Conservation (phyloP, 2,888 invertebrate genomes). For the Eudasyphora cyanicolor region DNA sequence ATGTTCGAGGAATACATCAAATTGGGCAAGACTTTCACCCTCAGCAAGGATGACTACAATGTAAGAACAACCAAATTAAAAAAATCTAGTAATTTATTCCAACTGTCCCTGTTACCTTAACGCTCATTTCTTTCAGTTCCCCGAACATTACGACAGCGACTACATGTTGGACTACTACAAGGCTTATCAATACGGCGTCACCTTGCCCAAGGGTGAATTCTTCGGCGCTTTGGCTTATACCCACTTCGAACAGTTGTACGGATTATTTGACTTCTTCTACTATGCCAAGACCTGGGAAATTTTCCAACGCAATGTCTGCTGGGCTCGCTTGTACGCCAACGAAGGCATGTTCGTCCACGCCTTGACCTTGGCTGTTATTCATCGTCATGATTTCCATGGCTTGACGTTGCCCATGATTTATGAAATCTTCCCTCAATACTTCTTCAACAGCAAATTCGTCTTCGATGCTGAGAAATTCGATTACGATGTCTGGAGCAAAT, state of each 20-base stretch:
- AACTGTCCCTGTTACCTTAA: background rate
- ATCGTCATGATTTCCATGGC: conserved; percentile 84
- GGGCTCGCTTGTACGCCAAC: conserved; percentile 84
- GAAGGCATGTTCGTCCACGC: conserved; percentile 86
- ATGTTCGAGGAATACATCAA: conserved; percentile 69
- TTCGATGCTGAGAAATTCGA: conserved; percentile 82
- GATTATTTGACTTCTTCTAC: conserved; percentile 84
- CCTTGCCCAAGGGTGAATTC: conserved; percentile 81
- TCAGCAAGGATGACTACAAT: conserved; percentile 62
- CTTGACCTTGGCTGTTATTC: conserved; percentile 83
- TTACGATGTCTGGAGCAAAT: conserved; percentile 79
- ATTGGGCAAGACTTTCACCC: conserved; percentile 59
- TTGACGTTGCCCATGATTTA: conserved; percentile 85
- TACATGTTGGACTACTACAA: conserved; percentile 68
- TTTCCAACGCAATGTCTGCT: conserved; percentile 85
- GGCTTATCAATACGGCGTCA: conserved; percentile 73
- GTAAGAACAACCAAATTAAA: background rate
- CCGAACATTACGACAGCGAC: background rate
- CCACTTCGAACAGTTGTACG: conserved; percentile 81
- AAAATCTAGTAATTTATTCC: background rate
- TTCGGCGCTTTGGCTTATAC: conserved; percentile 81
- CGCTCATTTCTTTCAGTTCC: background rate
- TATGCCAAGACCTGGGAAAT: conserved; percentile 86
- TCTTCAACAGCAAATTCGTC: conserved; percentile 85
- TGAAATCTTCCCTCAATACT: conserved; percentile 86